Percentiles rank a stretch among this genome's conserved stretches.
These are phyloP conservation scores for Corydoras sp. DNA, from an alignment of 2,113 vertebrate species.

Conservation along the genomic window DNA sequence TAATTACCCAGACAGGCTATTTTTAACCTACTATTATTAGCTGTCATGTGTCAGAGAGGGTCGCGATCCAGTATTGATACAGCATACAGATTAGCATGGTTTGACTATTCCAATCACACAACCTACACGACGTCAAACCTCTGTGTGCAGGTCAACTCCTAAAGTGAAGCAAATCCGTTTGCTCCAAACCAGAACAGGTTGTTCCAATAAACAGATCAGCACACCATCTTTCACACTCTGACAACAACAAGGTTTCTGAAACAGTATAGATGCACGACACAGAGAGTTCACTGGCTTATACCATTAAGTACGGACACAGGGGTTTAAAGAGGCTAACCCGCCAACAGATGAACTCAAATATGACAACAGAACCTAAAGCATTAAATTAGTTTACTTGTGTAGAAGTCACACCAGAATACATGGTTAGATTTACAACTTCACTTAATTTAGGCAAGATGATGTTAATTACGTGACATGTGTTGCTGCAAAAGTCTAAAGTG, in stretches of 20 bases:
- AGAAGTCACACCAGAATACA: too few species aligned
- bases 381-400: too few species aligned
- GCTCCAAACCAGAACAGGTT: slow-evolving; percentile 9
- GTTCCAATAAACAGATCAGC: slow-evolving; percentile 34
- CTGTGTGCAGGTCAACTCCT: not conserved
- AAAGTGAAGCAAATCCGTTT: too few species aligned
- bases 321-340: slow-evolving; percentile 45
- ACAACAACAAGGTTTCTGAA: slow-evolving; percentile 41
- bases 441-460: slow-evolving; percentile 9
- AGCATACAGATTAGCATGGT: not conserved
- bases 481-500: slow-evolving; percentile 7
- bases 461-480: slow-evolving; percentile 5
- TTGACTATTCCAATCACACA: slow-evolving; percentile 12
- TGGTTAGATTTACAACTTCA: too few species aligned
- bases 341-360: not conserved
- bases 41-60: slow-evolving; percentile 17
- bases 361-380: too few species aligned
- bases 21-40: slow-evolving; percentile 12
- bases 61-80: slow-evolving; percentile 7
- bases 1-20: not conserved
- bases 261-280: slow-evolving; percentile 53
- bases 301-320: slow-evolving; percentile 49
- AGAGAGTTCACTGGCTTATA: slow-evolving; percentile 59
- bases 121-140: slow-evolving; percentile 6
- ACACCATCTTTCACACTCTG: slow-evolving; percentile 33